Base-by-base conservation (phyloP, 2,888 invertebrate species). In the Megaustenia siamemsis region DNA sequence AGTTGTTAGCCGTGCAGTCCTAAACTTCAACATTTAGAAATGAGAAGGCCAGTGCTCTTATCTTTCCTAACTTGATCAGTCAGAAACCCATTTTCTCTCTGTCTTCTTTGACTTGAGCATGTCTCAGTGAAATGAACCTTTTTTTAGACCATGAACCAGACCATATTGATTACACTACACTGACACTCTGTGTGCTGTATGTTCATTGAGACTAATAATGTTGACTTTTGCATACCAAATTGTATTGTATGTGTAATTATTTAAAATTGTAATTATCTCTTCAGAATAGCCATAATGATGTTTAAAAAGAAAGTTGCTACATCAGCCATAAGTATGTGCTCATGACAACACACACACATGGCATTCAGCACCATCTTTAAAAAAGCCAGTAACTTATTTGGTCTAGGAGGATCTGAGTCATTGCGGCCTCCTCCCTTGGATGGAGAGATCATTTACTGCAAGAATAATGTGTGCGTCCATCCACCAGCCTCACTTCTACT, bases 401-500 rank as follows among this genome's bases (percentile, higher is more conserved):
- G 94, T 4, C 87, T 93, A 18, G 88, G 87, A 32, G 84, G 90
- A 8, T 86, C 90, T 8, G 90, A 91, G 15, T 89, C 90, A 35
- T 85, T 90, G 80, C 92, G 92, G 81, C 92, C 92, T 10, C 93
- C 93, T 3, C 93, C 93, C 0, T 89, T 94, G 49, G 95, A 95
- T 90, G 95, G 95, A 21, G 95, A 95, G 89, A 94, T 95, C 28
- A 94, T 95, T 75, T 95, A 94, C 90, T 95, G 95, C 84, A 99
- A 98, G 95, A 99, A 99, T 94, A 98, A 99, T 94, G 98, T 99
- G 56, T 99, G 98, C 94, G 98, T 99, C 73, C 98, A 99, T 95
- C 98, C 98, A 10, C 97, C 98, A 76, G 96, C 97, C 0, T 95
- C 97, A 86, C 96, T 97, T 80, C 95, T 97, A 90, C 96, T 96